Base-by-base conservation (phyloP, 30 jellyfish, hydroid and myxozoan species). In the Turritopsis dohrnii region DNA sequence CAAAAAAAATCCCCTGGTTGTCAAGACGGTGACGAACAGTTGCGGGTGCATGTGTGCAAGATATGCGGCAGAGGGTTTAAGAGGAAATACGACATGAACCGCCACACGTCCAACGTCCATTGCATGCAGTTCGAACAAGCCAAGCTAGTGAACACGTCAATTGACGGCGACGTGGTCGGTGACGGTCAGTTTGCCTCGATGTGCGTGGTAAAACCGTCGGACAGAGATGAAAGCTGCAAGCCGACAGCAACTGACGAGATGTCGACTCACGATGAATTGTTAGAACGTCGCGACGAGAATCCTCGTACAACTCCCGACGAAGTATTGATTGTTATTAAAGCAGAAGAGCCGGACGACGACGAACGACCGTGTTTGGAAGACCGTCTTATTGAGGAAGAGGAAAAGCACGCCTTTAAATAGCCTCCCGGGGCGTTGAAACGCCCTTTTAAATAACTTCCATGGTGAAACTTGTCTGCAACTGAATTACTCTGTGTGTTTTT, bases 31-130 rank as follows among this genome's bases (percentile, higher is more conserved):
- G 66, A 75, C 18, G 41, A 21, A 17, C n/a, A 69, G 77, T 23
- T 23, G 60, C 83, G 83, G 9, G 66, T 23, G 26, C 53, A 75
- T 75, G 60, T 23, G 16, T 75, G 83, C 41, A 29, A 29, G 60
- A 52, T 79, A 8, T 79, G 85, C 53, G 85, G 85, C 28, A 79
- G 53, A 29, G 80, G 79, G 8, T 79, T 79, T 29, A 79, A 29
- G 22, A 23, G 85, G 16, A 52, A 29, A 22, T 79, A 79, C 53
- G 85, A 75, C 41, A n/a, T 75, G 83, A 75, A 75, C 72, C 60
- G 83, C 18, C 83, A 75, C 41, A 75, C 83, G 18, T 75, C 83
- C 60, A 26, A 23, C 28, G 83, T 75, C 20, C 83, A 75, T 29
- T 21, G n/a, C 22, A 75, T 75, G 66, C 74, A 75, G 18, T 75